Conservation (phyloP, 2,888 invertebrate genomes). For the Thalpophila matura region DNA sequence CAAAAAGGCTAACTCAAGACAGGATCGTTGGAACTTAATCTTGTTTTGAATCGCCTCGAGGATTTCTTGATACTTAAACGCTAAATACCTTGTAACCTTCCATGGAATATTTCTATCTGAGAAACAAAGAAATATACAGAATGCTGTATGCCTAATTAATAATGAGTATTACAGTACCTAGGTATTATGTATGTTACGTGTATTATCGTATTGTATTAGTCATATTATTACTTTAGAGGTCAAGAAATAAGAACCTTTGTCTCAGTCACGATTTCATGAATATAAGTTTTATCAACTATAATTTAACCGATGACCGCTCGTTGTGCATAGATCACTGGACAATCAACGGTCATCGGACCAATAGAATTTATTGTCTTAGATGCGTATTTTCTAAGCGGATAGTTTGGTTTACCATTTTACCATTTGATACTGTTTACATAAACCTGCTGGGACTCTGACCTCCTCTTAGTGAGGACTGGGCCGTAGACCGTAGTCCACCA, state of each 20-base stretch:
- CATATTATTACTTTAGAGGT: slow-evolving; percentile 26
- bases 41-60: slow-evolving; percentile 21
- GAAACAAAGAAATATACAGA: slow-evolving; percentile 29
- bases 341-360: background rate
- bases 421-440: too few relatives aligned
- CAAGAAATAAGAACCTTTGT: background rate
- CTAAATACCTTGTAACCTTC: slow-evolving; percentile 18
- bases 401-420: too few relatives aligned
- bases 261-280: background rate
- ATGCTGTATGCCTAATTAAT: background rate
- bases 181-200: background rate
- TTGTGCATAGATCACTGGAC: too few relatives aligned
- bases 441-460: too few relatives aligned
- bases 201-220: slow-evolving; percentile 21
- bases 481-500: too few relatives aligned
- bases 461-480: too few relatives aligned
- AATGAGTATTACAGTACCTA: background rate
- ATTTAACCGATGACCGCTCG: too few relatives aligned
- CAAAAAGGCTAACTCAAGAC: slow-evolving; percentile 33
- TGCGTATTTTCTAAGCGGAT: too few relatives aligned
- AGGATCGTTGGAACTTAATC: slow-evolving; percentile 27
- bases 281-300: too few relatives aligned
- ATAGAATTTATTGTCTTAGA: background rate
- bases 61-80: slow-evolving; percentile 27
- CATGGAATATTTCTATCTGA: slow-evolving; percentile 33